These are phyloP conservation scores for Ceriagrion tenellum DNA, from an alignment of 2,888 invertebrate genomes.

Conservation along the genomic window DNA sequence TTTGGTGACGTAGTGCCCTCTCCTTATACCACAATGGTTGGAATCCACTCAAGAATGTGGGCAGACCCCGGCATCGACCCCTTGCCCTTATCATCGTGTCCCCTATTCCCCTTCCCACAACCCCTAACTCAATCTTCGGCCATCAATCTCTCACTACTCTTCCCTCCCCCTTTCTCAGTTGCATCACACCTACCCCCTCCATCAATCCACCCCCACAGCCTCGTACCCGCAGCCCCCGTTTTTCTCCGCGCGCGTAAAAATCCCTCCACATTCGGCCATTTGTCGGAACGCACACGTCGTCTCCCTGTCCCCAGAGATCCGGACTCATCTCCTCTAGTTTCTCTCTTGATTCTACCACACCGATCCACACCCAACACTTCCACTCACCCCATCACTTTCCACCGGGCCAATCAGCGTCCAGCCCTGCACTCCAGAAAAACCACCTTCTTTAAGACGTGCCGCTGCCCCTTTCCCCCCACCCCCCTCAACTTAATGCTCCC, in stretches of 20 bases:
- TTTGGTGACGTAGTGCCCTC: too few species aligned
- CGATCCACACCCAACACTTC: background rate
- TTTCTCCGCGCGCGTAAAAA: background rate
- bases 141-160: background rate
- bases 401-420: background rate
- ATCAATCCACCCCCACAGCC: too few species aligned
- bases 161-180: background rate
- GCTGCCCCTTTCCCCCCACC: too few species aligned
- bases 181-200: too few species aligned
- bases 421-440: background rate
- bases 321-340: too few species aligned
- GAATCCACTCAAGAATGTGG: too few species aligned
- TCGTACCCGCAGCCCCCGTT: background rate
- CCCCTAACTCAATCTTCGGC: background rate
- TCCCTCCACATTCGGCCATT: background rate
- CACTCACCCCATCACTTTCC: background rate
- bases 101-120: background rate
- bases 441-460: background rate
- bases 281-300: background rate
- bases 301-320: background rate
- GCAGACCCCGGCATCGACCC: too few species aligned
- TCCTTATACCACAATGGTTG: too few species aligned
- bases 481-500: too few species aligned
- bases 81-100: background rate
- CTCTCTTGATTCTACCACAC: too few species aligned